Conservation (phyloP, 1,140 invertebrate species). For the Drosophila yakuba region DNA sequence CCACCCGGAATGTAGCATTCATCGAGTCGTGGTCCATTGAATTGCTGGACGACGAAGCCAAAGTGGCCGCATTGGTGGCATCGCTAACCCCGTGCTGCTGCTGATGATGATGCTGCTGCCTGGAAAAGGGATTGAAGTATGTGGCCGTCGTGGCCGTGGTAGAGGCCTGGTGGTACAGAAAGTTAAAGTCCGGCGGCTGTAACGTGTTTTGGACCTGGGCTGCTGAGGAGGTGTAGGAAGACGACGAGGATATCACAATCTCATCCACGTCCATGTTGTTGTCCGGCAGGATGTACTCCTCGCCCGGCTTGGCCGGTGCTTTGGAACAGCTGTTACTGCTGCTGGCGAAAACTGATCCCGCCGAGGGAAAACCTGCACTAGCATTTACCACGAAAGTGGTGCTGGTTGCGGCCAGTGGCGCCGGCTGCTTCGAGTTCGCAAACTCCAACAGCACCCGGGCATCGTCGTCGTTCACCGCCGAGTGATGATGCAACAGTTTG, state of each 20-base stretch:
- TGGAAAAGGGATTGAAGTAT: conserved; percentile 54
- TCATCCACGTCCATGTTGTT: conserved; percentile 75
- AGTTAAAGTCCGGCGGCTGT: conserved; percentile 63
- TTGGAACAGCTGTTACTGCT: conserved; percentile 21
- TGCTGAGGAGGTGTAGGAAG: conserved; percentile 64
- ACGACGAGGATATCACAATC: conserved; percentile 80
- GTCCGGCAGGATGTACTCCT: conserved; percentile 76
- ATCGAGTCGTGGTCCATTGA: conserved; percentile 74
- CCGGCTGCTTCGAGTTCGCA: conserved; percentile 74
- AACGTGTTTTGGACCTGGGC: conserved; percentile 32
- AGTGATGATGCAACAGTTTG: conserved; percentile 50
- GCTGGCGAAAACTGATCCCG: conserved; percentile 73
- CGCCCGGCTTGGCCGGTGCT: conserved; percentile 40
- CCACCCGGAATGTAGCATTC: conserved; percentile 66
- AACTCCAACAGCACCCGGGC: conserved; percentile 75
- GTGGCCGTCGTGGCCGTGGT: conserved; percentile 26
- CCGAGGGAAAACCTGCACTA: conserved; percentile 65
- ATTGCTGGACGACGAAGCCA: conserved; percentile 75
- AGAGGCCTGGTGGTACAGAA: conserved; percentile 58
- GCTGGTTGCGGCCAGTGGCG: conserved; percentile 33
- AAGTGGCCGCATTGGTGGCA: conserved; percentile 74
- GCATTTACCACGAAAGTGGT: conserved; percentile 73
- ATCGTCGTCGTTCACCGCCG: conserved; percentile 70
- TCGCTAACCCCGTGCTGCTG: conserved; percentile 62
- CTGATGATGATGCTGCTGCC: conserved; percentile 57